Base-by-base conservation (phyloP, 2,888 invertebrate species). In the Temnothorax unifasciatus region DNA sequence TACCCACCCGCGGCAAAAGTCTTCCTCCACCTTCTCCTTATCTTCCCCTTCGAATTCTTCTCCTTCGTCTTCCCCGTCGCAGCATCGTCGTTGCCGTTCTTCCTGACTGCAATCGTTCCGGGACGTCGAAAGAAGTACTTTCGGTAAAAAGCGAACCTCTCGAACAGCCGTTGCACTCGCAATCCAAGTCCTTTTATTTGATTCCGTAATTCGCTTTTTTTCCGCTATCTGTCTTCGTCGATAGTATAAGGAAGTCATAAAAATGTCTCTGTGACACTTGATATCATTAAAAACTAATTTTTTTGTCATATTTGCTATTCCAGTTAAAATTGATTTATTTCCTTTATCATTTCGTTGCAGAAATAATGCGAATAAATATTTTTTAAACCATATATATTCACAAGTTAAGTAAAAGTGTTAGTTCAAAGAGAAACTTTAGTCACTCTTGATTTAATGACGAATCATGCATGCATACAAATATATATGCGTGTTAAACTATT, bases 1-100 rank as follows among this genome's bases (percentile, higher is more conserved):
- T 71, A 69, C 73, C 75, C 73, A 81, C 69, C 85, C 86, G 68
- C 66, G 74, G 84, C 71, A 69, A 83, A 64, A 85, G 54, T 84
- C 71, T 74, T 59, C 61, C 64, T 63, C 63, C 83, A 13, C 13
- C 59, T 59, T 25, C 44, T 38, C 59, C 34, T 66, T 57, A 38
- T 76, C 38, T 64, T 74, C 57, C 54, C 25, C 38, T 18, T 82
- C 71, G 13, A 59, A 50, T 44, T 59, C 68, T 59, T 64, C 41
- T 18, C 21, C 47, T 38, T 61, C 44, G 59, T 61, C 44, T 29
- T 61, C n/a, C 76, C 64, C 75, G 63, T 25, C 38, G 63, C 47
- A 21, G 29, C 63, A 75, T n/a, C 76, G 13, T 77, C 54, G 77
- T 66, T 54, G 77, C 77, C 41, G 59, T 59, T 81, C 74, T 81